Evolutionary conservation across 2,888 invertebrate genomes (phyloP).

Genomic region (Folsomia manolachei): DNA sequence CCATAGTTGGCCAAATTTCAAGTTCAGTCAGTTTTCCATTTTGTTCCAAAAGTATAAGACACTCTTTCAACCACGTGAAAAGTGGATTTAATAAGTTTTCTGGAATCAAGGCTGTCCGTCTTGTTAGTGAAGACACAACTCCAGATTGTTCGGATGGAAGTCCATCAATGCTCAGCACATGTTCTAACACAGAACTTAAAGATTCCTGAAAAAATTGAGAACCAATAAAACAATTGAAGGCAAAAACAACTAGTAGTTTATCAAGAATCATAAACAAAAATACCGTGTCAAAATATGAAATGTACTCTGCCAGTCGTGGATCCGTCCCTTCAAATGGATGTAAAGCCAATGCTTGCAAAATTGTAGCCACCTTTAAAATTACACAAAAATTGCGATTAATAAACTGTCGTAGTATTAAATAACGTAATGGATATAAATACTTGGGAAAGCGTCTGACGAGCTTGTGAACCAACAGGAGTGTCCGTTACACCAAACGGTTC

Average conservation of each 20-base stretch:
- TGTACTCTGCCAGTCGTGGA: slow-evolving; percentile 64
- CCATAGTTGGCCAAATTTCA: slow-evolving; percentile 47
- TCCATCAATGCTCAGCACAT: slow-evolving; percentile 46
- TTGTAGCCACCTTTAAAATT: slow-evolving; percentile 81
- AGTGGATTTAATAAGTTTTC: slow-evolving; percentile 47
- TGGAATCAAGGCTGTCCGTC: slow-evolving; percentile 48
- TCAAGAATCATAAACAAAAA: slow-evolving; percentile 12
- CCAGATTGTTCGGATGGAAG: slow-evolving; percentile 43
- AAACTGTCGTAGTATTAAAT: too few species aligned
- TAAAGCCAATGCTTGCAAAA: slow-evolving; percentile 85
- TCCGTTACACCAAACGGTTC: slow-evolving; percentile 83
- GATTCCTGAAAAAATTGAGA: slow-evolving; percentile 43
- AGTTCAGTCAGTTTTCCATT: slow-evolving; percentile 45
- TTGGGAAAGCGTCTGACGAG: slow-evolving; percentile 47
- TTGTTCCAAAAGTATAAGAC: slow-evolving; percentile 45
- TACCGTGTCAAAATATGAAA: slow-evolving; percentile 48
- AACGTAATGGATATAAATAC: slow-evolving; percentile 25
- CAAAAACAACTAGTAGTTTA: not conserved
- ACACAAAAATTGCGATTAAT: not conserved
- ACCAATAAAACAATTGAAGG: too few species aligned
- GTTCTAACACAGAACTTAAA: slow-evolving; percentile 44
- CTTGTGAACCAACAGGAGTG: slow-evolving; percentile 47
- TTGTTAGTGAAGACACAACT: slow-evolving; percentile 35
- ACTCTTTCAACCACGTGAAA: slow-evolving; percentile 45
- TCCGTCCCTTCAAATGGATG: slow-evolving; percentile 79